Base-by-base conservation (phyloP, 2,888 invertebrate species). In the Brenthis hecate region DNA sequence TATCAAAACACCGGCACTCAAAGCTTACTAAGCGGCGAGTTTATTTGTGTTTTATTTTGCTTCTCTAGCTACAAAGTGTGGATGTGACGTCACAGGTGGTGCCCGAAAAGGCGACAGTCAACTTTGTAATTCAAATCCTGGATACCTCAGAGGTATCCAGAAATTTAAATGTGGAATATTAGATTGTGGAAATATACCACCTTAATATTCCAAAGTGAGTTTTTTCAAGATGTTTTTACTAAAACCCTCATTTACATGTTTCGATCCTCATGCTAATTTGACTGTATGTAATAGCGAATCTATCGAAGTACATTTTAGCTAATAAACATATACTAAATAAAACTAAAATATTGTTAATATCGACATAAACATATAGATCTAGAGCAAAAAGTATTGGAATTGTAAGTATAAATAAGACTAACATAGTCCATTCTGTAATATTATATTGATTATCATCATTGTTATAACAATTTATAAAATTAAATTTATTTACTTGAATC, bases 101-200 rank as follows among this genome's bases (percentile, higher is more conserved):
- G 54, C 83, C 78, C 76, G 83, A 83, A 85, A 85, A 85, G 85
- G 82, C 81, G 78, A 77, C 80, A 72, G 84, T 79, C 76, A 82
- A 87, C 86, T 91, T 91, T 91, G 90, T 87, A 88, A 91, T 90
- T 90, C 90, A 90, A 91, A 91, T 91, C 81, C 65, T 57, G 71
- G 63, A 71, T 69, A 73, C 72, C 72, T 69, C 73, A 55, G 68
- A 73, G 75, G 77, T 74, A 76, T 78, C 73, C 81, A 81, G 79
- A 86, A 88, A 89, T 90, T 89, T 89, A 88, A 89, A 89, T 88
- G 80, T 78, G 78, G 82, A 82, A 86, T 88, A 87, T 87, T 85
- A 88, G 84, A 87, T 87, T 73, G 74, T 73, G 80, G 81, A 83
- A 84, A 81, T 84, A 81, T 83, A 83, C 80, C 76, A 77, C 77